phyloP scores from a whole-genome alignment of 2,797 vertebrate genomes.

The Falco naumanni region DNA sequence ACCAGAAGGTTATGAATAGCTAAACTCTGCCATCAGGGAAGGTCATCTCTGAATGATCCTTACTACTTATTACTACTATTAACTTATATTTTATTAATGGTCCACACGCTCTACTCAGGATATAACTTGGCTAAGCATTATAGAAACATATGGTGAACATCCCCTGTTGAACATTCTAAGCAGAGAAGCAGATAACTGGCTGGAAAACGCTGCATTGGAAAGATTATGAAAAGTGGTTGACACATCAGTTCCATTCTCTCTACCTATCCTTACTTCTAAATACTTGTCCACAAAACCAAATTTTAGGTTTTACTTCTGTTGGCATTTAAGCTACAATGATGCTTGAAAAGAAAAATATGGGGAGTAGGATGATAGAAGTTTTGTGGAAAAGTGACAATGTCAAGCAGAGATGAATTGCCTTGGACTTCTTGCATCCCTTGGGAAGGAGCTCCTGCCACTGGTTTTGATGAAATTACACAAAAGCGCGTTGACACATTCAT shows the following conservation, averaged over 20 bases:
- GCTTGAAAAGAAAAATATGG: background rate
- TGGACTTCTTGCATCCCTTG: background rate
- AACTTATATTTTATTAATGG: slow-evolving; percentile 4
- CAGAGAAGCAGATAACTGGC: background rate
- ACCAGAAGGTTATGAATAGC: slow-evolving; percentile 26
- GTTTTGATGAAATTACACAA: background rate
- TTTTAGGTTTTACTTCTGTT: background rate
- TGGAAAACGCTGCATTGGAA: background rate
- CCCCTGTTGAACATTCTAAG: background rate
- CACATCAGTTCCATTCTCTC: background rate
- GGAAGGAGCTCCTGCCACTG: background rate
- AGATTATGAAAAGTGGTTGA: background rate
- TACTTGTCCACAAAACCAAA: background rate
- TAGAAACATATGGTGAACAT: background rate
- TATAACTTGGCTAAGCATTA: background rate
- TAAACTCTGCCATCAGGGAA: slow-evolving; percentile 23
- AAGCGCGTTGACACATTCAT: background rate
- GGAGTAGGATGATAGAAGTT: background rate
- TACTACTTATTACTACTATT: background rate
- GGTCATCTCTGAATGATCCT: background rate
- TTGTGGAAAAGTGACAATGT: background rate
- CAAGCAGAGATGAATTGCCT: background rate
- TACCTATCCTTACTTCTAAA: background rate
- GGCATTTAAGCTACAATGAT: background rate
- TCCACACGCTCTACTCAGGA: background rate